These are phyloP conservation scores for Liasis olivaceus DNA, from an alignment of 2,797 vertebrate species.

Conservation along the genomic window DNA sequence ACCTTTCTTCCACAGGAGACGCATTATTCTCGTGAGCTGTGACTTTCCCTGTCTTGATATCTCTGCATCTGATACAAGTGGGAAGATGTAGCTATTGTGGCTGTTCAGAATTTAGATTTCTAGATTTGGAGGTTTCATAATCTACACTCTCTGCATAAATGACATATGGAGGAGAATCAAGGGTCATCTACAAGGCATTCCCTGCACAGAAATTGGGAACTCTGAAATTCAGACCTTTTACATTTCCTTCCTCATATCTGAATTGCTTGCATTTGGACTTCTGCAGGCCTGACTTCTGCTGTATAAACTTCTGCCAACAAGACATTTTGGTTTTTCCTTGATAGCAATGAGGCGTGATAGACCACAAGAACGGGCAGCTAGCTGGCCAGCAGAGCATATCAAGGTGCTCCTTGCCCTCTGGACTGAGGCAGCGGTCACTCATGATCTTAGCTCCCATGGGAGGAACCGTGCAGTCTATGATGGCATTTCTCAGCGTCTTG, in stretches of 20 bases:
- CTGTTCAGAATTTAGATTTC: neutral
- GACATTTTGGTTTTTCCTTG: neutral
- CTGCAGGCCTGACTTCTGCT: neutral
- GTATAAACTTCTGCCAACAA: neutral
- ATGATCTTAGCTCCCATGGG: slow-evolving; percentile 29
- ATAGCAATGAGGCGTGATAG: slow-evolving; percentile 30
- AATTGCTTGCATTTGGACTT: neutral
- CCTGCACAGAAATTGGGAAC: neutral
- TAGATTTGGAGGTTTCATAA: neutral
- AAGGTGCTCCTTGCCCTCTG: slow-evolving; percentile 37
- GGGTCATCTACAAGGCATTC: neutral
- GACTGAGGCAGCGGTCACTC: slow-evolving; percentile 34
- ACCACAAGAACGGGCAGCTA: slow-evolving; percentile 36
- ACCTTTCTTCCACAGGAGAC: slow-evolving; percentile 3
- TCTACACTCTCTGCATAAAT: neutral
- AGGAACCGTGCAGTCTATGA: slow-evolving; percentile 33
- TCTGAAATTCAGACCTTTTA: neutral
- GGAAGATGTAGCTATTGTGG: slow-evolving; percentile 3
- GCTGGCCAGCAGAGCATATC: slow-evolving; percentile 37
- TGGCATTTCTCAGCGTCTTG: slow-evolving; percentile 38
- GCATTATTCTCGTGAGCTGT: neutral
- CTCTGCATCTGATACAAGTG: neutral
- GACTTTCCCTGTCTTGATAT: neutral
- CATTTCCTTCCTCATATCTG: neutral
- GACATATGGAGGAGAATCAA: neutral